Conservation (phyloP, 2,797 vertebrate genomes). For the Tragopan temminckii region DNA sequence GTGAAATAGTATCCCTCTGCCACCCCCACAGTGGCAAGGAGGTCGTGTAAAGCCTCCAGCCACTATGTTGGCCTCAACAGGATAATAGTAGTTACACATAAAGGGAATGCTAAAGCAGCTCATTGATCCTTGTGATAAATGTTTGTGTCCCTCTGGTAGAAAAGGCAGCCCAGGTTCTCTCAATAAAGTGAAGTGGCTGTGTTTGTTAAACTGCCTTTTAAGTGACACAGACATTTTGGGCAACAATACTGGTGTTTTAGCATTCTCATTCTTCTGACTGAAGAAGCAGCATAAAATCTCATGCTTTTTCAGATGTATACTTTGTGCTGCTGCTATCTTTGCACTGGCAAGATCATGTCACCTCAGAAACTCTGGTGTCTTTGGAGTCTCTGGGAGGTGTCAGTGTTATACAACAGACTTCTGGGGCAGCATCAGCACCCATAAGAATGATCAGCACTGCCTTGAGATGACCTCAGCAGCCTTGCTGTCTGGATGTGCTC, state of each 20-base stretch:
- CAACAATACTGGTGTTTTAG: neutral
- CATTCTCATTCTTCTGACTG: neutral
- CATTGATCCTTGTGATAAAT: rapidly evolving
- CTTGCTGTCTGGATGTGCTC: neutral
- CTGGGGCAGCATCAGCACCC: neutral
- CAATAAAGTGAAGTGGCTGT: neutral
- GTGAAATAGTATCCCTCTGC: too few species aligned
- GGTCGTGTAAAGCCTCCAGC: neutral
- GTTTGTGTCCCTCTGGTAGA: neutral
- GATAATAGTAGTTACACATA: neutral
- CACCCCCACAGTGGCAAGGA: rapidly evolving
- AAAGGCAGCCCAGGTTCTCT: neutral
- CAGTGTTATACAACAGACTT: neutral
- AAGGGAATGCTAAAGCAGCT: neutral
- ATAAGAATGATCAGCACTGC: neutral
- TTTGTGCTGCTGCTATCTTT: neutral
- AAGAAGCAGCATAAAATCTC: neutral
- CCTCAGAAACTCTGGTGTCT: neutral
- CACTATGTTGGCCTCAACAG: rapidly evolving
- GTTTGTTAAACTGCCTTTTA: neutral
- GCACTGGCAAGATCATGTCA: neutral
- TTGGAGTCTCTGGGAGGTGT: too few species aligned
- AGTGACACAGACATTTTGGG: neutral
- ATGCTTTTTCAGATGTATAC: neutral
- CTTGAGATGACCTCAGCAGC: neutral